Evolutionary conservation across 2,888 invertebrate species (phyloP), one percentile per base, ranked within the genome.

Genomic region (Drosophila recens): DNA sequence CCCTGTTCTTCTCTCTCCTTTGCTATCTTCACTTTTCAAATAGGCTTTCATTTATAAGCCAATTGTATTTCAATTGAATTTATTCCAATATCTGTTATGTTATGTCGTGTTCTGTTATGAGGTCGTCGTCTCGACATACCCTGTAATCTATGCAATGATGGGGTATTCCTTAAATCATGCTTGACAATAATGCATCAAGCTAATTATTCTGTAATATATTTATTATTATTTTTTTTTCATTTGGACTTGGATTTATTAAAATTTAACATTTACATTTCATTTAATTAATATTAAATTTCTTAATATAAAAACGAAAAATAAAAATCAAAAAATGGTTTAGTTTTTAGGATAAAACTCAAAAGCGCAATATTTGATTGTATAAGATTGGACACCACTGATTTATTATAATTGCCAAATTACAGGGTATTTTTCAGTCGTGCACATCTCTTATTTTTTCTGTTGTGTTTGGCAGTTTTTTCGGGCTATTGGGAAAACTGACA

Each of bases 51-150:
- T 75, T 87, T 80, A 74, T 75, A 78, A 82, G 78, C 83, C 87
- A 86, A 82, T 84, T 84, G 78, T 75, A 76, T 83, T 74, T 79
- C 79, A 83, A 88, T 83, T 88, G 87, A 85, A 75, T 80, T 82
- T 82, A 68, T 77, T 66, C 52, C 69, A 63, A 56, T 77, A 62
- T 58, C 58, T 58, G 40, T 48, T 65, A 15, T 66, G 45, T 33
- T 49, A 17, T 58, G 46, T 40, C 38, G 33, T 58, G 40, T 57
- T 52, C 15, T 30, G 58, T 59, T 69, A 42, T 63, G 54, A 20
- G 40, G 30, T 52, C 20, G 33, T 40, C 15, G 36, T 15, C 40
- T 30, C 38, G 10, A 6, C 6, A 64, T 59, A 49, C 48, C 48
- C 62, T 49, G 27, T 27, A 15, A 0, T 10, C 15, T 23, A 1